phyloP scores from a whole-genome alignment of 2,888 invertebrate species.

The Timema cristinae region DNA sequence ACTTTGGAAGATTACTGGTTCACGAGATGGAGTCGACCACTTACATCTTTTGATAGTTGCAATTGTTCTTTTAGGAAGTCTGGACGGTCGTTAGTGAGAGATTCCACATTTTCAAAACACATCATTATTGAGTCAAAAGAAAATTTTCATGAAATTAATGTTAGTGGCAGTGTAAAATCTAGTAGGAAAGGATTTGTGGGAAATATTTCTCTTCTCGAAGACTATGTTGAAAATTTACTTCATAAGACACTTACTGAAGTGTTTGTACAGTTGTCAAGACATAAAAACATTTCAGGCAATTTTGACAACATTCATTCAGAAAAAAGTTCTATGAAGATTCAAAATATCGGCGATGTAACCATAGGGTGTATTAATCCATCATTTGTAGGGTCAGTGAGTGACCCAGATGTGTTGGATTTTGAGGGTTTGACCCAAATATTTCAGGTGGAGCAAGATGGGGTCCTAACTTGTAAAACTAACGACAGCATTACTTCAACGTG shows the following conservation, averaged over 20 bases:
- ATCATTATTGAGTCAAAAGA: constrained; percentile 5
- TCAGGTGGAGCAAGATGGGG: no score
- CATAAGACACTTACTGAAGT: not conserved
- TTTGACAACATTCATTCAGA: not conserved
- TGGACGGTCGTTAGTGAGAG: constrained; percentile 38
- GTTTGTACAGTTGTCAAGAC: not conserved
- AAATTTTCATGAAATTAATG: not conserved
- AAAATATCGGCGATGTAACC: not conserved
- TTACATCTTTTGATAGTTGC: constrained; percentile 42
- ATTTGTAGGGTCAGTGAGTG: constrained; percentile 19
- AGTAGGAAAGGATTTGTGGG: not conserved
- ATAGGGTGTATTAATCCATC: constrained; percentile 22
- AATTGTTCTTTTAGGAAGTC: constrained; percentile 46
- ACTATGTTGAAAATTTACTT: constrained; percentile 11
- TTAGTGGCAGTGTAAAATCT: not conserved
- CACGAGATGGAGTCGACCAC: constrained; percentile 46
- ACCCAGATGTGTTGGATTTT: constrained; percentile 13
- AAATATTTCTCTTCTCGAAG: not conserved
- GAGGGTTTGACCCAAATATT: no score
- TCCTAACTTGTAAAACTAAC: no score
- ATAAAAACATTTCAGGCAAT: not conserved
- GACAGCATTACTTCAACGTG: no score
- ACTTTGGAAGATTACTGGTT: constrained; percentile 49
- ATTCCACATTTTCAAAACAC: constrained; percentile 13
- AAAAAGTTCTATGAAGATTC: not conserved